Base-by-base conservation (phyloP, 2,113 vertebrate genomes). In the Ranitomeya variabilis region DNA sequence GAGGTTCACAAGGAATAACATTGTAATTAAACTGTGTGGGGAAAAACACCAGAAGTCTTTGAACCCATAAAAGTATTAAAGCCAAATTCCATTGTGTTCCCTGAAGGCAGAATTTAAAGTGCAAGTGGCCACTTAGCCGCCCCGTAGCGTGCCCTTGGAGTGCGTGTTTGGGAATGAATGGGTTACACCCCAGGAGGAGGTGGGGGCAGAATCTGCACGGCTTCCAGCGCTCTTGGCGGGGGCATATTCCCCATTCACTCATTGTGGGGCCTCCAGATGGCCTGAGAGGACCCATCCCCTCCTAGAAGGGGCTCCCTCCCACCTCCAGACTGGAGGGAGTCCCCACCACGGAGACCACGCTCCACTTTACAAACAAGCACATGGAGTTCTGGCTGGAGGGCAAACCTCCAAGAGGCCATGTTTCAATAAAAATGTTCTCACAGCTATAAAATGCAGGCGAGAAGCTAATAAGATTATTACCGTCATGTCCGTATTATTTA, bases 231-330 rank as follows among this genome's bases (percentile, higher is more conserved):
- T 71, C 26, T 88, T 88, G 87, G 87, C 87, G 77, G 59, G 16
- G 18, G 57, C 54, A n/a, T 64, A 83, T 79, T 89, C 82, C 60
- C 73, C 45, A 62, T 59, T 85, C 74, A 69, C 45, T 79, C 81
- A 69, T 85, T 85, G 73, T 85, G 81, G 51, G 79, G 60, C 71
- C 51, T 84, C 87, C 87, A 85, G 81, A 79, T 88, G 87, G 80
- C 54, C 73, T 57, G 74, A 85, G 45, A 86, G 88, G 64, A 89
- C 71, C 77, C 78, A 86, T 54, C 7, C 57, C 77, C 71, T 74
- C 52, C 57, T 82, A 59, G 7, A 86, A 86, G 21, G 51, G 71
- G 10, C 59, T 59, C 45, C 67, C 77, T 74, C 84, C 78, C 37
- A 59, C 67, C 16, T 64, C 11, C 31, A 11, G 6, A 37, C 51